Evolutionary conservation across 1,140 invertebrate genomes (phyloP), one percentile per base, ranked within the genome.

Genomic region (Zeugodacus cucurbitae): DNA sequence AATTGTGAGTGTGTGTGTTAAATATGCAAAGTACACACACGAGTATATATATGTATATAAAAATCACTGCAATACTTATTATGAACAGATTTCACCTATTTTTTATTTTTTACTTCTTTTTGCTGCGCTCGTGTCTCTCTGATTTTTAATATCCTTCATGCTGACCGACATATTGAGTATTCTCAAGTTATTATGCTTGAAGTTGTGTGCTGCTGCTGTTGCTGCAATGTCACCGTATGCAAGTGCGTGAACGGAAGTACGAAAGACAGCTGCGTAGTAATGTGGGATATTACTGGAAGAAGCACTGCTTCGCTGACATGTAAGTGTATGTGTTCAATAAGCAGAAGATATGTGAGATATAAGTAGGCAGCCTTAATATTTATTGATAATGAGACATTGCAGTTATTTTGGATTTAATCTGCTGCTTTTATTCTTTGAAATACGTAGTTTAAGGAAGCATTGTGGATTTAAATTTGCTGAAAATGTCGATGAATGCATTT

Each of bases 31-130:
- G 37, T 82, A 22, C 3, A 82, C 14, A 48, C 44, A 74, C 20
- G 29, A 3, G 8, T 34, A 29, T 34, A 17, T 74, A 20, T 32
- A 74, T 37, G 34, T 22, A 32, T 37, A 37, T 74, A 74, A 41
- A 41, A 74, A 74, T 74, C 67, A 41, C 67, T 37, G 22, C 67
- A 32, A 37, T 74, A 74, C 67, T 74, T 74, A 74, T 74, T 37
- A 74, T 37, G 14, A 74, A 74, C 67, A 37, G 67, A 37, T 74
- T 34, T 74, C 20, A 22, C 20, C 6, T 11, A 74, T 22, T 62
- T 37, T 34, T 37, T 32, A 22, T 11, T 17, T 37, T 41, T n/a
- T n/a, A n/a, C n/a, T n/a, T n/a, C n/a, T n/a, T 74, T 41, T 22
- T 74, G 34, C 22, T 4, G 67, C 34, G 67, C 32, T 41, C 17